These are phyloP conservation scores for Hippotragus niger DNA, from an alignment of 2,113 vertebrate species.

Conservation along the genomic window DNA sequence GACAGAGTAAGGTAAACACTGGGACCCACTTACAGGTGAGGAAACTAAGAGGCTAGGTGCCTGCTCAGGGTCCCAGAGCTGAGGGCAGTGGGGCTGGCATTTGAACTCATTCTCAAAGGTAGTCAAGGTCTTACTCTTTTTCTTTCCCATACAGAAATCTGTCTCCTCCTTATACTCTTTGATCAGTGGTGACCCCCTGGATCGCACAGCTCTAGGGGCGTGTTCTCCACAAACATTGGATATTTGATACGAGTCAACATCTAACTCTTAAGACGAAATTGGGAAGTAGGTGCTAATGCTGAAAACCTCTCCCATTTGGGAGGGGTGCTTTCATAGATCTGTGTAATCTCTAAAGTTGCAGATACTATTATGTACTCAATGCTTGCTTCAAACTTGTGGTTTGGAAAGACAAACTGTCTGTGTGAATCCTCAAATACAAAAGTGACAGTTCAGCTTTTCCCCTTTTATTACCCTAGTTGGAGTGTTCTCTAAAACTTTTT, in stretches of 20 bases:
- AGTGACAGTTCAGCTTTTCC: neutral
- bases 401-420: neutral
- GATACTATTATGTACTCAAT: rapidly evolving
- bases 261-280: neutral
- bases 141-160: neutral
- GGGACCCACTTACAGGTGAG: neutral
- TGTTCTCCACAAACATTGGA: neutral
- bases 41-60: neutral
- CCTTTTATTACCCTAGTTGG: neutral
- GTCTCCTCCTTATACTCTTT: neutral
- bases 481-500: neutral
- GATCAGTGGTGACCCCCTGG: neutral
- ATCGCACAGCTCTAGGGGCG: neutral
- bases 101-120: neutral
- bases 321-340: neutral
- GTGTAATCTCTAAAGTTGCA: neutral
- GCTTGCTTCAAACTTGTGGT: neutral
- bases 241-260: neutral
- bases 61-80: neutral
- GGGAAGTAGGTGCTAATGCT: rapidly evolving
- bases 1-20: neutral
- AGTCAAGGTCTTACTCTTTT: neutral
- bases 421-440: neutral
- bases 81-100: neutral
- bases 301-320: neutral